Evolutionary conservation across 2,797 vertebrate species (phyloP).

Genomic region (Sebastes vulpes): DNA sequence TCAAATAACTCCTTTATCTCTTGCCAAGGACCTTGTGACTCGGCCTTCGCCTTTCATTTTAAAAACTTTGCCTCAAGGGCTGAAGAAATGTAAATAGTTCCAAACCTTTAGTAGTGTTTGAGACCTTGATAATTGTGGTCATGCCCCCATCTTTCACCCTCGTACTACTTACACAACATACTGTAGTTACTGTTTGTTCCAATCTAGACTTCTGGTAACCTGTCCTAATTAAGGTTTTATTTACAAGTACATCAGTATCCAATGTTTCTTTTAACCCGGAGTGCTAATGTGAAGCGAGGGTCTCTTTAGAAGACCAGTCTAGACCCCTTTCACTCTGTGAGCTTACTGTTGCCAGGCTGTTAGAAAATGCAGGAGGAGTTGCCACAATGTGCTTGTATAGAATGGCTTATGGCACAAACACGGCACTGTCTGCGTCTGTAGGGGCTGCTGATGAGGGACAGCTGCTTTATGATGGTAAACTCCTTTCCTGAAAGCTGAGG

Average conservation of each 20-base stretch:
- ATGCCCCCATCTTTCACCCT: constrained; percentile 12
- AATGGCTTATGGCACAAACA: constrained; percentile 80
- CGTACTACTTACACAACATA: not conserved
- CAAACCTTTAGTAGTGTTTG: not conserved
- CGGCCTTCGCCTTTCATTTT: constrained; percentile 9
- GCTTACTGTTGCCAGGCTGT: constrained; percentile 76
- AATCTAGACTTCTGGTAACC: constrained; percentile 35
- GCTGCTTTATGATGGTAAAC: constrained; percentile 87
- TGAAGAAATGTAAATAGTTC: constrained; percentile 21
- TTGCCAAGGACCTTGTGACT: constrained; percentile 42
- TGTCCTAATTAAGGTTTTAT: constrained; percentile 58
- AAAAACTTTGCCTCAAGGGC: constrained; percentile 10
- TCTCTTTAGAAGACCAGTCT: constrained; percentile 69
- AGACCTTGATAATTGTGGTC: constrained; percentile 17
- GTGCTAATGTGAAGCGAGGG: constrained; percentile 65
- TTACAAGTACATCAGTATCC: constrained; percentile 58
- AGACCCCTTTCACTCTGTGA: constrained; percentile 67
- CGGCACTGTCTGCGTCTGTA: constrained; percentile 65
- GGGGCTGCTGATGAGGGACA: constrained; percentile 71
- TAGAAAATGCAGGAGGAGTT: constrained; percentile 71
- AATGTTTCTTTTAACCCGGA: constrained; percentile 55
- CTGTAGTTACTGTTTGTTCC: constrained; percentile 28
- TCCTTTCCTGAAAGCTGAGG: constrained; percentile 70
- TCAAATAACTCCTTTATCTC: constrained; percentile 54
- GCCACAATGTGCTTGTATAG: constrained; percentile 71